Percentiles rank a stretch among this genome's conserved stretches.
These are phyloP conservation scores for Oreochromis mossambicus DNA, from an alignment of 2,797 vertebrate species.

Conservation along the genomic window DNA sequence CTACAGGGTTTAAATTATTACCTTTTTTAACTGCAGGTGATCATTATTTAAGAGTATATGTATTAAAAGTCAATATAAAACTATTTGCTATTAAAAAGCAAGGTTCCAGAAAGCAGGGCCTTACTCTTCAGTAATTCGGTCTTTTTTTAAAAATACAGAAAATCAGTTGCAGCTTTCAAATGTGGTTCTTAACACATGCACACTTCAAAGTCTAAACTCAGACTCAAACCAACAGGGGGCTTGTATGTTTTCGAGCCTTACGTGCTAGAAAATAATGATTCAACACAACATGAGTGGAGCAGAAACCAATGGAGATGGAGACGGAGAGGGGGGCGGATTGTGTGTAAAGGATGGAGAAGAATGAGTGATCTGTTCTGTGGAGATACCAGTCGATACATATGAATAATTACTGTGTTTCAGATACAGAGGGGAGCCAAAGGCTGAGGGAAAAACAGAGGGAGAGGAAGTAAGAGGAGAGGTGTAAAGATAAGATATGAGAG, in stretches of 20 bases:
- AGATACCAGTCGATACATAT: constrained; percentile 30
- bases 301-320: background rate
- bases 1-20: background rate
- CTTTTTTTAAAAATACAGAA: constrained; percentile 25
- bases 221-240: background rate
- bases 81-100: background rate
- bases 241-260: constrained; percentile 6
- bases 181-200: constrained; percentile 6
- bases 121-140: background rate
- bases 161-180: constrained; percentile 20
- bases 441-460: background rate
- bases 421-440: background rate
- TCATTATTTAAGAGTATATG: background rate
- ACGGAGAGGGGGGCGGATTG: background rate
- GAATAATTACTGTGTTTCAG: constrained; percentile 31
- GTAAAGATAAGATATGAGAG: constrained; percentile 14
- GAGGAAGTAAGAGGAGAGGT: background rate
- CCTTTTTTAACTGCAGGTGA: background rate
- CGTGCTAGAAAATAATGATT: constrained; percentile 17
- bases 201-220: constrained; percentile 41
- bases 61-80: background rate
- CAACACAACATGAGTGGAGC: background rate
- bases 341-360: background rate
- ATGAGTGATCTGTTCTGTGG: background rate
- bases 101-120: background rate